Evolutionary conservation across 2,888 invertebrate genomes (phyloP), one percentile per base, ranked within the genome.

Genomic region (Gonocerus acuteangulatus): DNA sequence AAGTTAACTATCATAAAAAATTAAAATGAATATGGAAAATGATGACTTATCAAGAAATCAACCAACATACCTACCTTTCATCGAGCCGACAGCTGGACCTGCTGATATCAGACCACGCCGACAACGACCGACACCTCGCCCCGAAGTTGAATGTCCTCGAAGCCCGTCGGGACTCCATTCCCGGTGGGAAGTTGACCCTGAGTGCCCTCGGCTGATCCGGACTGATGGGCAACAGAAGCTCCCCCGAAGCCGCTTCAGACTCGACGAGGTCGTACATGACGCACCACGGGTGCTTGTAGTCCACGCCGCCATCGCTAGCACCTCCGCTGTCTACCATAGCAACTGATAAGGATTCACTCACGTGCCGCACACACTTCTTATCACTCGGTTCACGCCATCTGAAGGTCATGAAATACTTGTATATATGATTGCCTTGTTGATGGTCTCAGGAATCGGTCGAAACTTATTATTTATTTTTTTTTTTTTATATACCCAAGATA

Each of bases 41-140:
- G n/a, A n/a, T n/a, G n/a, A n/a, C n/a, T n/a, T n/a, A n/a, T n/a
- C n/a, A n/a, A n/a, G n/a, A n/a, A n/a, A n/a, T n/a, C n/a, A n/a
- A n/a, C n/a, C n/a, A n/a, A n/a, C n/a, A n/a, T n/a, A n/a, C n/a
- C 7, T 71, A 86, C 86, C 86, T 84, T 73, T 87, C 87, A 68
- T 87, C 87, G 71, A 88, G 80, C 70, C 85, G 82, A 79, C 88
- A 87, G 73, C 88, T 89, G 68, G 87, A 88, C 61, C 89, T 80
- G 71, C 89, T 89, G 72, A 89, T 83, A 72, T 89, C 89, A 71
- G 89, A 89, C 89, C 89, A 89, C 39, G 87, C 89, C 71, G 89
- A 89, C 87, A 89, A 87, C 67, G 89, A 89, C 36, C 84, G 78
- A 1, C 82, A 69, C 42, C 70, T 59, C 27, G 69, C 60, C 16